A percentile compares a stretch with the other conserved stretches of the same genome.
Conservation (phyloP, 2,797 vertebrate genomes). For the Onychomys arenicola region DNA sequence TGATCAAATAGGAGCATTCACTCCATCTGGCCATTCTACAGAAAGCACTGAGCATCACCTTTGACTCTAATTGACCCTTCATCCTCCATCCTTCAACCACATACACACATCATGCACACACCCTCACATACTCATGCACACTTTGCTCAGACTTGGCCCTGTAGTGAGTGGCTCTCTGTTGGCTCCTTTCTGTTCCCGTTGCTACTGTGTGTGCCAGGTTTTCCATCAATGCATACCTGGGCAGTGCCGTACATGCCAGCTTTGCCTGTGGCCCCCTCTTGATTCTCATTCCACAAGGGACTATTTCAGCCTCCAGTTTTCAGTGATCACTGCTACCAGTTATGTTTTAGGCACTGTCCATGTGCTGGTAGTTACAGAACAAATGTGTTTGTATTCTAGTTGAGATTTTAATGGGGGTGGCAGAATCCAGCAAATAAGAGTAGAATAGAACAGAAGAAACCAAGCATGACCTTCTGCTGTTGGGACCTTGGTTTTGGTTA, state of each 20-base stretch:
- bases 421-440: not conserved
- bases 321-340: not conserved
- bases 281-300: not conserved
- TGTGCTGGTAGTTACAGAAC: not conserved
- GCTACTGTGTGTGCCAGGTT: no score
- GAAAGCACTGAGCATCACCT: not conserved
- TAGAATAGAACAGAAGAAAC: not conserved
- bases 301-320: not conserved
- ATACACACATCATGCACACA: not conserved
- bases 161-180: not conserved
- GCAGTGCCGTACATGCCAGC: not conserved
- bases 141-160: not conserved
- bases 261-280: not conserved
- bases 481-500: not conserved
- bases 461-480: not conserved
- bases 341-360: not conserved
- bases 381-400: not conserved
- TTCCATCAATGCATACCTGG: not conserved
- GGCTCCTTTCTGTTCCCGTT: not conserved
- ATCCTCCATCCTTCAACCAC: not conserved
- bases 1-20: not conserved
- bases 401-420: not conserved
- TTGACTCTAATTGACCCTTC: not conserved
- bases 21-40: not conserved
- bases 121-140: no score